Conservation (phyloP, 2,888 invertebrate genomes). For the Anaspis maculata region DNA sequence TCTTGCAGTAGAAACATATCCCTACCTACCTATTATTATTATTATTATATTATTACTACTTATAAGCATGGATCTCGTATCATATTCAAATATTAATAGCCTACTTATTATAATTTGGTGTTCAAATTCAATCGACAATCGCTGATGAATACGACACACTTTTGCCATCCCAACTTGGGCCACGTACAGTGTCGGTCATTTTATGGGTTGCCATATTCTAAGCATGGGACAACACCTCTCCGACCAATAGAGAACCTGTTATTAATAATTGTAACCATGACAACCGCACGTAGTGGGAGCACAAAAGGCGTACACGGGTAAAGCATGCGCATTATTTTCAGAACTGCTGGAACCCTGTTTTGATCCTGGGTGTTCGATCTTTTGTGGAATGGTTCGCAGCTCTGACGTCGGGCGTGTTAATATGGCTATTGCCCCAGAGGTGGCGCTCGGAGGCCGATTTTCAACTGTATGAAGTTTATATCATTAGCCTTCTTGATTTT, state of each 20-base stretch:
- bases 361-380: neutral
- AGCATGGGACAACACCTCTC: constrained; percentile 30
- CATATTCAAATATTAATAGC: no score
- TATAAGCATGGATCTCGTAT: no score
- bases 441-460: neutral
- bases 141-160: no score
- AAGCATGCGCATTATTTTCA: constrained; percentile 14
- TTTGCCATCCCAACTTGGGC: neutral
- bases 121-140: no score
- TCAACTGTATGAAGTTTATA: no score
- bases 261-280: constrained; percentile 37
- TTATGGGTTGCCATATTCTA: constrained; percentile 31
- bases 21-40: no score
- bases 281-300: constrained; percentile 29
- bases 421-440: constrained; percentile 1
- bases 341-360: neutral
- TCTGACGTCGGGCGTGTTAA: neutral
- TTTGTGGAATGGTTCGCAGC: neutral
- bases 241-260: constrained; percentile 36
- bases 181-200: neutral
- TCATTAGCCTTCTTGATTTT: no score
- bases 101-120: no score
- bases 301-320: constrained; percentile 20
- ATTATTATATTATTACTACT: no score
- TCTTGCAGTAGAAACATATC: no score